Conservation (phyloP, 2,113 vertebrate genomes). For the Blennius ocellaris region DNA sequence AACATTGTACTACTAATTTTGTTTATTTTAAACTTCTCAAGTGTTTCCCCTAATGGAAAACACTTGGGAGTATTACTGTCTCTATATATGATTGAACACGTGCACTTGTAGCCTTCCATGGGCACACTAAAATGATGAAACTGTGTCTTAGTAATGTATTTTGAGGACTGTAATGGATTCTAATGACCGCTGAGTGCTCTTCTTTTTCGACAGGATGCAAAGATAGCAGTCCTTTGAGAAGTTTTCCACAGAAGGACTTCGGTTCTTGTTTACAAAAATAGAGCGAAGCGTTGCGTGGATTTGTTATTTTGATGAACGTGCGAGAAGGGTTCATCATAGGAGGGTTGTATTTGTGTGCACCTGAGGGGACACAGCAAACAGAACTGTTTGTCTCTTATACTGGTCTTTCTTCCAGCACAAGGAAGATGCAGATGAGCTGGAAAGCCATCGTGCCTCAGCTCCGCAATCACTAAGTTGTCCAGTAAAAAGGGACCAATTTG, state of each 20-base stretch:
- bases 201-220: conserved; percentile 34
- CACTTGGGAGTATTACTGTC: no score
- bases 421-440: conserved; percentile 40
- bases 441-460: conserved; percentile 41
- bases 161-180: conserved; percentile 50
- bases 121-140: not conserved
- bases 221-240: conserved; percentile 6
- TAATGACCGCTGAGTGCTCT: conserved; percentile 44
- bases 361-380: conserved; percentile 3
- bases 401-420: not conserved
- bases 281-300: not conserved
- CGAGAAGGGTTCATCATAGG: not conserved
- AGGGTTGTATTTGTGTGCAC: not conserved
- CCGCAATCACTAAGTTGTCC: conserved; percentile 20
- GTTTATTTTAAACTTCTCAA: no score
- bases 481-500: conserved; percentile 60
- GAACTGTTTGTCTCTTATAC: not conserved
- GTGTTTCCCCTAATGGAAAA: no score
- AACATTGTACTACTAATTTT: no score
- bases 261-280: conserved; percentile 13
- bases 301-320: conserved; percentile 3
- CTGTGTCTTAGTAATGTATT: conserved; percentile 55
- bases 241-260: conserved; percentile 20
- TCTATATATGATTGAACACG: not conserved
- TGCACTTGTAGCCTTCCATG: not conserved